Conservation (phyloP, 30 jellyfish, hydroid and myxozoan species). For the Aurelia aurita complex sp. Pacific region DNA sequence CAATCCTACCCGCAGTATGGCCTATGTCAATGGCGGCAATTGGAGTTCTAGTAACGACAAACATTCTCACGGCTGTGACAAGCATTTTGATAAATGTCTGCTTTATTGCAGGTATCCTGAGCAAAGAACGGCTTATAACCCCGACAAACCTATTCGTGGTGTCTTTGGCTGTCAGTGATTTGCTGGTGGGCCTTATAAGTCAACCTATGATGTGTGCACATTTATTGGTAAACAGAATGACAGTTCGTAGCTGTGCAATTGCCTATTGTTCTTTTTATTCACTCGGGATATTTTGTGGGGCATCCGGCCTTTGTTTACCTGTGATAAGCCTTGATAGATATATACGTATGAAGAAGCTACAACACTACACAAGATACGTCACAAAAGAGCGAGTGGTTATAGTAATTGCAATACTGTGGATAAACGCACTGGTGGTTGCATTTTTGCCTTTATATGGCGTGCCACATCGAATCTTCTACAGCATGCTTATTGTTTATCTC, state of each 20-base stretch:
- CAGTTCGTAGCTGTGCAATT: constrained; percentile 9
- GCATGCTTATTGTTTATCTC: constrained; percentile 5
- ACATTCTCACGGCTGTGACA: constrained; percentile 2
- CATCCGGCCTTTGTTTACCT: constrained; percentile 17
- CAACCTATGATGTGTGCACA: not conserved
- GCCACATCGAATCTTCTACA: constrained; percentile 1
- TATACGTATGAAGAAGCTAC: constrained; percentile 20
- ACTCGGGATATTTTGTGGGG: not conserved
- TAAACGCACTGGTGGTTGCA: constrained; percentile 9
- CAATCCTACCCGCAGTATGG: constrained; percentile 13
- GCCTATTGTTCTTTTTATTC: constrained; percentile 7
- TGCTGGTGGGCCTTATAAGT: constrained; percentile 2
- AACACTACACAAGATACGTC: constrained; percentile 14
- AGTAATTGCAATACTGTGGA: constrained; percentile 2
- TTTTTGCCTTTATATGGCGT: constrained; percentile 32
- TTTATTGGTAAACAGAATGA: constrained; percentile 1
- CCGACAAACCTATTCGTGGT: constrained; percentile 33
- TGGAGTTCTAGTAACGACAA: not conserved
- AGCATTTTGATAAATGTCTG: constrained; percentile 8
- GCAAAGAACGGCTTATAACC: constrained; percentile 15
- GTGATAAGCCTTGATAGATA: not conserved
- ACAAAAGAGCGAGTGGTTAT: constrained; percentile 17
- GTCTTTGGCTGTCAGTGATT: constrained; percentile 23
- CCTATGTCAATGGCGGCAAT: not conserved
- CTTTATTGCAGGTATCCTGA: constrained; percentile 19